Percentiles rank a stretch among this genome's conserved stretches.
Evolutionary conservation across 2,113 vertebrate species (phyloP).

Genomic region (Gavia stellata): DNA sequence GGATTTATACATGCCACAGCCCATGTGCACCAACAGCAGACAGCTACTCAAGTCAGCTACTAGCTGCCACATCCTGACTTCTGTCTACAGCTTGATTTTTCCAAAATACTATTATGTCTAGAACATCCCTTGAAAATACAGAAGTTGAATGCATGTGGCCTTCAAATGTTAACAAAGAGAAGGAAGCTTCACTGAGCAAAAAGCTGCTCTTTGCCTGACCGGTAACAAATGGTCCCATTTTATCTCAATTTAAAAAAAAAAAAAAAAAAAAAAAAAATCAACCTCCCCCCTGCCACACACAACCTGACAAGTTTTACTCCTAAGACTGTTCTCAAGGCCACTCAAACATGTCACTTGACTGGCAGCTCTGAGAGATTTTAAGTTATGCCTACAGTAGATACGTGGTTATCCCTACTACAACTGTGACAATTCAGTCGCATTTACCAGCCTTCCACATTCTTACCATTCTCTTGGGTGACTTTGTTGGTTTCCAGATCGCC

Average conservation of each 20-base stretch:
- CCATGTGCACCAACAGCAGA: background rate
- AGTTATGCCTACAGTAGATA: background rate
- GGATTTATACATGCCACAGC: background rate
- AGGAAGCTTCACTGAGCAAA: background rate
- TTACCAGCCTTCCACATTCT: background rate
- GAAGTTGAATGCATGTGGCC: background rate
- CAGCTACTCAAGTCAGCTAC: background rate
- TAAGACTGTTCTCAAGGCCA: background rate
- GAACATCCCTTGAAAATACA: background rate
- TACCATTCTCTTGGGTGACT: conserved; percentile 82
- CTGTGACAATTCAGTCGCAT: background rate
- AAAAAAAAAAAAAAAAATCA: background rate
- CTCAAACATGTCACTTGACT: background rate
- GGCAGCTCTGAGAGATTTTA: background rate
- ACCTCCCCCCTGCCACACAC: background rate
- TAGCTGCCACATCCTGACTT: background rate
- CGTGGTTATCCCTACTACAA: background rate
- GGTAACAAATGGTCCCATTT: background rate
- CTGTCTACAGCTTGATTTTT: background rate
- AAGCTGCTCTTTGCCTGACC: background rate
- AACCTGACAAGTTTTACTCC: background rate
- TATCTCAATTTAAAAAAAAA: background rate
- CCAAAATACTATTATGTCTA: background rate
- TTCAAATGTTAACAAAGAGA: background rate
- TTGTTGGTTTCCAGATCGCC: conserved; percentile 73